Evolutionary conservation across 1,140 invertebrate genomes (phyloP).

Genomic region (Asbolus verrucosus): DNA sequence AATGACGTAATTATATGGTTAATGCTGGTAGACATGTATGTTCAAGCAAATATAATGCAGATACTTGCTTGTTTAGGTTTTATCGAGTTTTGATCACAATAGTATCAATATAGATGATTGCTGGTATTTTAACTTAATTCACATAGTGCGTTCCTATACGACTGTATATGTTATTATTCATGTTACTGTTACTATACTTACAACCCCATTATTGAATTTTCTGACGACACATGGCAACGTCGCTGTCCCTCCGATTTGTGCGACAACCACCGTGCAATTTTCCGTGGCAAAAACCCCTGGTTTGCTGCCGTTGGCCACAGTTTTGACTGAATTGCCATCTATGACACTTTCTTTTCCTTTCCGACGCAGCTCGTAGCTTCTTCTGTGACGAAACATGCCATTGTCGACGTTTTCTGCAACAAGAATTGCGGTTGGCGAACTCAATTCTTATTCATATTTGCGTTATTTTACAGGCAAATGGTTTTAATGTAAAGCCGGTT

Average conservation of each 20-base stretch:
- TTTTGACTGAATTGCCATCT: slow-evolving; percentile 52
- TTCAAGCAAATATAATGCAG: no score
- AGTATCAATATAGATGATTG: no score
- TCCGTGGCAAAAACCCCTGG: slow-evolving; percentile 66
- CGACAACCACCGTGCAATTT: slow-evolving; percentile 74
- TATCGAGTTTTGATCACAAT: no score
- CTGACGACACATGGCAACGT: slow-evolving; percentile 77
- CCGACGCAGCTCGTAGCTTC: slow-evolving; percentile 60
- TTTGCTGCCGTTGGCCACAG: slow-evolving; percentile 47
- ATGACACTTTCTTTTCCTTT: slow-evolving; percentile 54
- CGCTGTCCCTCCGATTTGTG: slow-evolving; percentile 78
- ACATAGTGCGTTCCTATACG: no score
- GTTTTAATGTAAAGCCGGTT: neutral
- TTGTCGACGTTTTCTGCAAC: slow-evolving; percentile 41
- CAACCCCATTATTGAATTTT: slow-evolving; percentile 77
- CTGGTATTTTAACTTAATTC: no score
- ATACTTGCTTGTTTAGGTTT: no score
- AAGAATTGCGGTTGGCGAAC: neutral
- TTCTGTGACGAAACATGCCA: slow-evolving; percentile 47
- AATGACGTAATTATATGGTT: no score
- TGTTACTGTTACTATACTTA: no score
- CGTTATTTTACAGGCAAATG: slow-evolving; percentile 12
- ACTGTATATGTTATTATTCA: no score
- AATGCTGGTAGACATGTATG: no score
- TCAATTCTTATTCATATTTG: slow-evolving; percentile 11